Base-by-base conservation (phyloP, 2,113 vertebrate species). In the Loxodonta africana region DNA sequence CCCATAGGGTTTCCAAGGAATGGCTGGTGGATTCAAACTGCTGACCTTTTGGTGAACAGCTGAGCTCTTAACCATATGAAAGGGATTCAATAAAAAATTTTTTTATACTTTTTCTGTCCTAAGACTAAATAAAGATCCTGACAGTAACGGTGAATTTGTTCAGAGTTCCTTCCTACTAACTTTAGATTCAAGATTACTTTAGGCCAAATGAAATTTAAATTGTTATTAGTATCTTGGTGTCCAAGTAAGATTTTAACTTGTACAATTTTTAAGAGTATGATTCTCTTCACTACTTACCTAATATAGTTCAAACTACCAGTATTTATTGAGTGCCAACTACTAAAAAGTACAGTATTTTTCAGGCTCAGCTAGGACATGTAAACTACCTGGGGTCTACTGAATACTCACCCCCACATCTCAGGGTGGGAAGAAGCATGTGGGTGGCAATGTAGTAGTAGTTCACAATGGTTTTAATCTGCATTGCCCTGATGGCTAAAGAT, bases 271-370 rank as follows among this genome's bases (percentile, higher is more conserved):
- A 89, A 81, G 44, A 11, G 37, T 20, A 25, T 11, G 20, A 80
- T 48, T 89, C 83, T 90, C 53, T 94, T 94, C 83, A 84, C 8
- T 48, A 94, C 28, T 96, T 89, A 60, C n/a, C 33, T 30, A 92
- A 89, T 57, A 89, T 8, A 71, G 57, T 86, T 92, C 57, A 86
- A 86, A 74, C 25, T 33, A 94, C 85, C 57, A 41, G 41, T 51
- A 69, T 67, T 80, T 80, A 92, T 0, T 92, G 33, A 89, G n/a
- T 44, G 21, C n/a, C 14, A 86, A 85, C 71, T 86, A 82, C 28
- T 73, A 87, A 63, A 77, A n/a, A 83, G 9, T 14, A 78, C 46
- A 44, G 8, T 23, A 87, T 60, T 44, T 90, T 81, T 93, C 74
- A 82, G 62, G 76, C 63, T 69, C 62, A 17, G 5, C 30, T 25